Percentiles rank a stretch among this genome's conserved stretches.
Evolutionary conservation across 2,797 vertebrate species (phyloP).

Genomic region (Sebastes kiyomatsui): DNA sequence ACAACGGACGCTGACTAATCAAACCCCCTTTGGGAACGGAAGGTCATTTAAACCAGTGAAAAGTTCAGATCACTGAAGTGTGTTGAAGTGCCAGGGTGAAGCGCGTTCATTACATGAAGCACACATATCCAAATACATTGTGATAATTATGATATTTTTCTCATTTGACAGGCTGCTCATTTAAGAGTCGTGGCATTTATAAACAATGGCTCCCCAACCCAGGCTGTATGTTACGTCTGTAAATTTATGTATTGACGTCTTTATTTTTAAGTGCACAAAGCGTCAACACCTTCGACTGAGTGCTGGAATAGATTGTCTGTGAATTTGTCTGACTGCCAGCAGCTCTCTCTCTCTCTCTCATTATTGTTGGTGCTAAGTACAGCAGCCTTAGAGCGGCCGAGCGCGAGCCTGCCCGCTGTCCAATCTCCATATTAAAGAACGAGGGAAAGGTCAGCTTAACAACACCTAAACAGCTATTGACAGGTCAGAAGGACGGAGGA

Average conservation of each 20-base stretch:
- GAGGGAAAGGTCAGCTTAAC: conserved; percentile 65
- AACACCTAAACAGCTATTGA: conserved; percentile 56
- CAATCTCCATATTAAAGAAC: conserved; percentile 66
- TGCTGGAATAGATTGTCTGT: conserved; percentile 6
- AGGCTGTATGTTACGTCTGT: neutral
- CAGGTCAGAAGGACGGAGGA: conserved; percentile 44
- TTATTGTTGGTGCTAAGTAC: conserved; percentile 43
- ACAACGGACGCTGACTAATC: conserved; percentile 26
- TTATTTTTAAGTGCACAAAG: conserved; percentile 26
- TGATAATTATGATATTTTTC: neutral
- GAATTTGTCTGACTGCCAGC: conserved; percentile 27
- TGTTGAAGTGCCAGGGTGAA: neutral
- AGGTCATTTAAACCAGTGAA: neutral
- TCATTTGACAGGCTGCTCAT: neutral
- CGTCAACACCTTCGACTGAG: conserved; percentile 3
- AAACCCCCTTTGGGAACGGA: conserved; percentile 1
- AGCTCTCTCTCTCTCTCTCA: conserved; percentile 14
- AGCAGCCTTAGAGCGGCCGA: conserved; percentile 14
- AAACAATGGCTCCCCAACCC: neutral
- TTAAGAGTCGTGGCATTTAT: neutral
- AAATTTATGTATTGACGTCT: conserved; percentile 7
- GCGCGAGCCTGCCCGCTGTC: conserved; percentile 31
- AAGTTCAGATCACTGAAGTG: neutral
- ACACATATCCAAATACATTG: neutral
- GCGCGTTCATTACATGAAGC: neutral